A percentile compares a stretch with the other conserved stretches of the same genome.
Evolutionary conservation across 2,888 invertebrate genomes (phyloP).

Genomic region (Cataglyphis livida): DNA sequence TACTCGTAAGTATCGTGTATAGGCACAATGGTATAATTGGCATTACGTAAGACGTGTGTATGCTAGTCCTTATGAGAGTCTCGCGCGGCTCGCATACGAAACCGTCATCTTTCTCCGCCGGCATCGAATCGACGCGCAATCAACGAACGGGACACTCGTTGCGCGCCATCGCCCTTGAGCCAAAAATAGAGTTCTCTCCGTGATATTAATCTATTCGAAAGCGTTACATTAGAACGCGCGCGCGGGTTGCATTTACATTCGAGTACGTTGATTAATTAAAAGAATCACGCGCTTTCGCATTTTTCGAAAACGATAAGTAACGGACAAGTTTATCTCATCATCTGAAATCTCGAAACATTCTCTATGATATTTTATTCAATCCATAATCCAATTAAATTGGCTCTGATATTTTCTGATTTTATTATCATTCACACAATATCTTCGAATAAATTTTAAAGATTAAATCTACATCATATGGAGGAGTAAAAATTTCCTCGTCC

Average conservation of each 20-base stretch:
- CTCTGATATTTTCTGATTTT: neutral
- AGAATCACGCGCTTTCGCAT: slow-evolving; percentile 8
- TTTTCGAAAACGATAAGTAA: neutral
- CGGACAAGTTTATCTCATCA: neutral
- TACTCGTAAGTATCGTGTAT: slow-evolving; percentile 73
- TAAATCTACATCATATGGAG: neutral
- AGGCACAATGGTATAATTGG: slow-evolving; percentile 71
- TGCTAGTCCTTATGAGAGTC: slow-evolving; percentile 58
- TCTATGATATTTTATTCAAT: neutral
- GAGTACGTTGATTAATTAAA: slow-evolving; percentile 35
- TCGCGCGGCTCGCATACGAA: slow-evolving; percentile 66
- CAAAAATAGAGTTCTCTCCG: slow-evolving; percentile 48
- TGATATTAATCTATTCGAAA: slow-evolving; percentile 41
- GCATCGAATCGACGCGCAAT: slow-evolving; percentile 33
- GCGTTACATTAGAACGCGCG: slow-evolving; percentile 23
- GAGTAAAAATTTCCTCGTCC: neutral
- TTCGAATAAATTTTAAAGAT: neutral
- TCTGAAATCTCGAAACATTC: neutral
- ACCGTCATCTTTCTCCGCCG: slow-evolving; percentile 77
- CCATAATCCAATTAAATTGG: neutral
- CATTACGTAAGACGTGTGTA: slow-evolving; percentile 73
- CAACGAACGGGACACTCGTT: slow-evolving; percentile 48
- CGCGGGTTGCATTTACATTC: slow-evolving; percentile 30
- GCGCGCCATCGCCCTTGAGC: slow-evolving; percentile 49
- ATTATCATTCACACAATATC: neutral